Conservation (phyloP, 2,113 vertebrate species). For the Alligator mississippiensis region DNA sequence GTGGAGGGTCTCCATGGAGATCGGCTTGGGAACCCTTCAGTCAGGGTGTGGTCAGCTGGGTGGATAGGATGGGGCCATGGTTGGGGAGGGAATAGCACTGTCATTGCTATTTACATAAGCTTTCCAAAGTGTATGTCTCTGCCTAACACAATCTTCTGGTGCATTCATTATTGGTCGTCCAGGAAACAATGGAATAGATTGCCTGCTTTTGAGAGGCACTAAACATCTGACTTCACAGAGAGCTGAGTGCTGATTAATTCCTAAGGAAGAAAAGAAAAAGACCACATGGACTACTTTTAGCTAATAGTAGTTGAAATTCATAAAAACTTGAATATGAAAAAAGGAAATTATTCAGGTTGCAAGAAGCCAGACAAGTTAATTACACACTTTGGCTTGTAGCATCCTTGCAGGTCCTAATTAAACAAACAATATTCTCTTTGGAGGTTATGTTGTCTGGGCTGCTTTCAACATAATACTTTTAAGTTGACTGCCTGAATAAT, state of each 20-base stretch:
- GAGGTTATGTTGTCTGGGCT: conserved; percentile 9
- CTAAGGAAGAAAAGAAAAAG: background rate
- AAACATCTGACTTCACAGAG: background rate
- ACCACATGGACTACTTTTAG: background rate
- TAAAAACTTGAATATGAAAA: conserved; percentile 59
- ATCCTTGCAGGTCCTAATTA: conserved; percentile 54
- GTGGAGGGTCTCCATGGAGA: too few relatives aligned
- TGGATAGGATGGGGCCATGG: too few relatives aligned
- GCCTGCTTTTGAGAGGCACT: background rate
- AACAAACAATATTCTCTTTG: conserved; percentile 38
- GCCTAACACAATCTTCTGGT: rapidly evolving
- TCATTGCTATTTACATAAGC: background rate
- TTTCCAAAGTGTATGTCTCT: background rate
- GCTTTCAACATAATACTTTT: background rate
- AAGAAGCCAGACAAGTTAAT: conserved; percentile 67
- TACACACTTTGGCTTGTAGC: conserved; percentile 30
- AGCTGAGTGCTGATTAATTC: background rate
- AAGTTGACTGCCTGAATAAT: background rate
- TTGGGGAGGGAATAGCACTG: background rate
- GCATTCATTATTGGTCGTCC: background rate
- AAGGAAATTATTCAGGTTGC: conserved; percentile 39
- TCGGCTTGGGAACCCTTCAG: too few relatives aligned
- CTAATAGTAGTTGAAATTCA: background rate
- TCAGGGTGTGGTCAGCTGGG: too few relatives aligned
- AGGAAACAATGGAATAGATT: background rate